Conservation (phyloP, 2,113 vertebrate species). For the Lagopus muta region DNA sequence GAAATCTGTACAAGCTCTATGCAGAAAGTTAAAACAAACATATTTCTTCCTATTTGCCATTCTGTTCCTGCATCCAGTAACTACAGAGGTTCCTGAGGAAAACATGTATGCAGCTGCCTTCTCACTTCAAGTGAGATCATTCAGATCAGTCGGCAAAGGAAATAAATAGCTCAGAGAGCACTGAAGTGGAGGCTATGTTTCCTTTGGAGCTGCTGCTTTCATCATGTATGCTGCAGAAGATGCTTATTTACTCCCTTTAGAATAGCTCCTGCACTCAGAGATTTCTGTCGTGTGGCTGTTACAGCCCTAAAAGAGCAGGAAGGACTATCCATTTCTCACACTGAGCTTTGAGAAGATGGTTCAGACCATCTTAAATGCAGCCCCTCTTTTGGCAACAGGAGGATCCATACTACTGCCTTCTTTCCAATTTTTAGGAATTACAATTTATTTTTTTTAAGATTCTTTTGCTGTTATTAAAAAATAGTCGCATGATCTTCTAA, state of each 20-base stretch:
- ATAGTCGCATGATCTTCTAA: fast-evolving
- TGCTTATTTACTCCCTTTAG: slow-evolving; percentile 18
- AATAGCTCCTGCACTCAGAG: neutral
- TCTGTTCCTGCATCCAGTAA: neutral
- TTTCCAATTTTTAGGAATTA: neutral
- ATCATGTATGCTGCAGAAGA: neutral
- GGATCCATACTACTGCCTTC: neutral
- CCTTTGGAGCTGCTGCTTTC: slow-evolving; percentile 23
- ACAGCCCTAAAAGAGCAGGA: neutral
- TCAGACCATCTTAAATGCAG: neutral
- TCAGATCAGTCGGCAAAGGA: neutral
- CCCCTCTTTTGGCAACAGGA: neutral
- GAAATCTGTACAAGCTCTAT: neutral
- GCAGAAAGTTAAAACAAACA: neutral
- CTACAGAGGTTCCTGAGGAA: neutral
- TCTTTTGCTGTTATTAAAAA: neutral
- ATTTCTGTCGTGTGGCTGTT: slow-evolving; percentile 12
- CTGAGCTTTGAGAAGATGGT: neutral
- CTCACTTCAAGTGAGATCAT: slow-evolving; percentile 23
- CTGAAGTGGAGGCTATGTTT: slow-evolving; percentile 28
- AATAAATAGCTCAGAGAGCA: slow-evolving; percentile 26
- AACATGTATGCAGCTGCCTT: neutral
- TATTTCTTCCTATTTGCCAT: neutral
- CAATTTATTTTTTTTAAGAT: no score
- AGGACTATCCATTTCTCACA: neutral